These are phyloP conservation scores for Megaceryle maxima DNA, from an alignment of 2,113 vertebrate species.

Conservation along the genomic window DNA sequence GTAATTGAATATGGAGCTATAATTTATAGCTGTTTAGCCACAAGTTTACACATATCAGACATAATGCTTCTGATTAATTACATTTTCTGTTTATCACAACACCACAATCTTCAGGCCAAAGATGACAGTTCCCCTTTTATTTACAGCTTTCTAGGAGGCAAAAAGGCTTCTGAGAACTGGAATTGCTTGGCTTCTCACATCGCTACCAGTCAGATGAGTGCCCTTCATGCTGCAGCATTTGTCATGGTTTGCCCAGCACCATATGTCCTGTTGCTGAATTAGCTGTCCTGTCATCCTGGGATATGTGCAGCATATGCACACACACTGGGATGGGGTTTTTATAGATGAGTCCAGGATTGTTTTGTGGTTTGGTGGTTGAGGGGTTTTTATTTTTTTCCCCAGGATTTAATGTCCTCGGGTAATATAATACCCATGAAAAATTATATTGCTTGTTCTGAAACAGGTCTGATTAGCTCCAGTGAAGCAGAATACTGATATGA, in stretches of 20 bases:
- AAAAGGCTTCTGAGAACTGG: not conserved
- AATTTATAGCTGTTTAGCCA: conserved; percentile 44
- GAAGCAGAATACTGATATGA: not conserved
- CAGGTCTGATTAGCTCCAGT: not conserved
- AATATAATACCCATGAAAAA: not conserved
- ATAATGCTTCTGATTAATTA: conserved; percentile 21
- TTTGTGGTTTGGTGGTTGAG: not conserved
- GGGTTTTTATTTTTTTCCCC: too few relatives aligned
- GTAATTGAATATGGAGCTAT: conserved; percentile 54
- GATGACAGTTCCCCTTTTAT: not conserved
- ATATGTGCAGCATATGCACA: not conserved
- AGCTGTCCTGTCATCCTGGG: not conserved
- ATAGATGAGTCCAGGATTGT: not conserved
- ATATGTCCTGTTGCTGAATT: not conserved
- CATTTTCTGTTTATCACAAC: conserved; percentile 29
- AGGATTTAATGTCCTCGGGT: not conserved
- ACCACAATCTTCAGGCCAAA: not conserved
- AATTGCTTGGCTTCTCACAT: not conserved
- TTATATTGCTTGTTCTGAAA: not conserved
- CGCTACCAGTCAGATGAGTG: not conserved
- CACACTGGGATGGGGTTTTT: not conserved
- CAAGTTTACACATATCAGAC: conserved; percentile 27
- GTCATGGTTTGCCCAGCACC: not conserved
- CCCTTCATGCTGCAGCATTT: not conserved
- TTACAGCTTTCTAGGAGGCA: not conserved